Evolutionary conservation across 2,888 invertebrate species (phyloP).

Genomic region (Pyrrhia umbra): DNA sequence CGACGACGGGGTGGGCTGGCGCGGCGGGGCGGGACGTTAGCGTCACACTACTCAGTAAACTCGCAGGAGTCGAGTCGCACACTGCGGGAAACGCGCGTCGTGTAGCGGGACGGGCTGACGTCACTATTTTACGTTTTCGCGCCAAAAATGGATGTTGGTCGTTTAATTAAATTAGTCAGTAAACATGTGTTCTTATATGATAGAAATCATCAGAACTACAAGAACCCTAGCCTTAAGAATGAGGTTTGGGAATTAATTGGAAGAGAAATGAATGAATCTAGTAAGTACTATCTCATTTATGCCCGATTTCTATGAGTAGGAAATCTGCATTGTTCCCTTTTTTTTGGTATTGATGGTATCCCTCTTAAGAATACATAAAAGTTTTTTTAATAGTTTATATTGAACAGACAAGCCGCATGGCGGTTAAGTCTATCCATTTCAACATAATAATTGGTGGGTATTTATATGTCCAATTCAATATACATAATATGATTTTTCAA

Average conservation of each 20-base stretch:
- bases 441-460: no score
- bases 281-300: slow-evolving; percentile 47
- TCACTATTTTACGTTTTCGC: slow-evolving; percentile 16
- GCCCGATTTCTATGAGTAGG: neutral
- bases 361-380: no score
- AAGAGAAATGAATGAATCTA: slow-evolving; percentile 52
- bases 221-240: slow-evolving; percentile 56
- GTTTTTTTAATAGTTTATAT: no score
- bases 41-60: slow-evolving; percentile 25
- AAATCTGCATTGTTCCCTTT: no score
- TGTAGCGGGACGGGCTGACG: slow-evolving; percentile 24
- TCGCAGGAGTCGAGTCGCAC: slow-evolving; percentile 17
- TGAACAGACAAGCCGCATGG: no score
- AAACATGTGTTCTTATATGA: slow-evolving; percentile 57
- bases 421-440: no score
- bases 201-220: slow-evolving; percentile 56
- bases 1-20: slow-evolving; percentile 37
- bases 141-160: slow-evolving; percentile 53
- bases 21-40: slow-evolving; percentile 53
- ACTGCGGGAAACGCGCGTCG: slow-evolving; percentile 40
- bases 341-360: no score
- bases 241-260: slow-evolving; percentile 59
- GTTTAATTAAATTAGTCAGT: slow-evolving; percentile 56
- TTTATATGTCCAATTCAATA: no score
- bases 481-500: no score